Conservation (phyloP, 2,113 vertebrate species). For the Felis chaus region DNA sequence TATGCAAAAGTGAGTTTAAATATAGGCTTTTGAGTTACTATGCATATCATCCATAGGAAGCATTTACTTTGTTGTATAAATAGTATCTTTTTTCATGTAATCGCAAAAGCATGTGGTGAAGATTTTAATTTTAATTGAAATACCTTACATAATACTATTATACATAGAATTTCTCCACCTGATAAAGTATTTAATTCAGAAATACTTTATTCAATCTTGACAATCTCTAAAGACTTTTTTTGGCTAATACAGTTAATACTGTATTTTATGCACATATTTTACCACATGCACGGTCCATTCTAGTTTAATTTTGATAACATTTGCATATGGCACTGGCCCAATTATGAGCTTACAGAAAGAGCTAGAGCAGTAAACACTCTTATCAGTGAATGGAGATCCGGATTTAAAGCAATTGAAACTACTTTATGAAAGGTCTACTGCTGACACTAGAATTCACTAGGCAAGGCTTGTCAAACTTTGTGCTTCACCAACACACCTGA, state of each 20-base stretch:
- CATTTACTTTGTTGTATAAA: neutral
- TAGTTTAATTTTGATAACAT: conserved; percentile 31
- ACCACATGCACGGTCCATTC: neutral
- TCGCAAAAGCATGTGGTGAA: neutral
- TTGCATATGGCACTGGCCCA: neutral
- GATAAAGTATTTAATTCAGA: conserved; percentile 62
- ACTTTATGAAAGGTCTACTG: neutral
- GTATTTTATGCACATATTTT: conserved; percentile 29
- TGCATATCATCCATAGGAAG: neutral
- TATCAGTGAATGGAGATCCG: neutral
- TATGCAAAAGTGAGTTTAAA: neutral
- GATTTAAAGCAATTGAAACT: neutral
- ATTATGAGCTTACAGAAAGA: neutral
- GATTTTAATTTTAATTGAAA: neutral
- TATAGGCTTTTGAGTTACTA: neutral
- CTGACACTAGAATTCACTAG: neutral
- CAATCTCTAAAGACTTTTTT: conserved; percentile 55
- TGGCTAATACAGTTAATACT: conserved; percentile 41
- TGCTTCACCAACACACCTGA: neutral
- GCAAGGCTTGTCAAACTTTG: neutral
- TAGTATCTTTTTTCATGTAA: neutral
- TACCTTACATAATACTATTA: neutral
- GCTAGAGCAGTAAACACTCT: neutral
- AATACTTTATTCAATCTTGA: conserved; percentile 24
- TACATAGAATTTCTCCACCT: neutral